Conservation (phyloP, 2,113 vertebrate genomes). For the Plecturocebus donacophilus region DNA sequence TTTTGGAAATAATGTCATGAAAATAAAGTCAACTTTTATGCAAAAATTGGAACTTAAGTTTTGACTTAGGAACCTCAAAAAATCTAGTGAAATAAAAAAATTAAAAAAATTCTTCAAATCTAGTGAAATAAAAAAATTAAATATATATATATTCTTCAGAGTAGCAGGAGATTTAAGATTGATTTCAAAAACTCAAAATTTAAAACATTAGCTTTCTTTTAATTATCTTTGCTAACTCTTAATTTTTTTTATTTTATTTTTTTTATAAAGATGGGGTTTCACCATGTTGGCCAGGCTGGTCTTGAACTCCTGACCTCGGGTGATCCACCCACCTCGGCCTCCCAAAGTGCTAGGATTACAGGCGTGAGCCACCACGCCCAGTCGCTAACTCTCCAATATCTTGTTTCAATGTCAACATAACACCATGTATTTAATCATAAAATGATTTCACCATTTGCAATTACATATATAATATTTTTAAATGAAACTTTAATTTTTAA, state of each 20-base stretch:
- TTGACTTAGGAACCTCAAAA: constrained; percentile 11
- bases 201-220: background rate
- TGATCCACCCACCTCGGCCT: too few relatives aligned
- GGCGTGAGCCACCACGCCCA: too few relatives aligned
- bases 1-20: background rate
- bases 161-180: background rate
- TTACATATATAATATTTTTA: background rate
- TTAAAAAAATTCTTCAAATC: too few relatives aligned
- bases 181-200: background rate
- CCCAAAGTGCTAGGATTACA: too few relatives aligned
- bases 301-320: too few relatives aligned
- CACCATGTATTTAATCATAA: background rate
- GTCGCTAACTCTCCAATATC: background rate
- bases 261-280: too few relatives aligned
- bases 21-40: constrained; percentile 3
- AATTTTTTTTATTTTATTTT: background rate
- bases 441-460: constrained; percentile 1
- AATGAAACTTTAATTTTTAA: background rate
- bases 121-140: too few relatives aligned
- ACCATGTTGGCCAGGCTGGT: too few relatives aligned
- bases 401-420: background rate
- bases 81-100: background rate
- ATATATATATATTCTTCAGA: background rate
- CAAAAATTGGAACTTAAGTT: constrained; percentile 37
- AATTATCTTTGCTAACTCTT: background rate